These are phyloP conservation scores for Acrossocheilus wenchowensis DNA, from an alignment of 2,797 vertebrate species.

Conservation along the genomic window DNA sequence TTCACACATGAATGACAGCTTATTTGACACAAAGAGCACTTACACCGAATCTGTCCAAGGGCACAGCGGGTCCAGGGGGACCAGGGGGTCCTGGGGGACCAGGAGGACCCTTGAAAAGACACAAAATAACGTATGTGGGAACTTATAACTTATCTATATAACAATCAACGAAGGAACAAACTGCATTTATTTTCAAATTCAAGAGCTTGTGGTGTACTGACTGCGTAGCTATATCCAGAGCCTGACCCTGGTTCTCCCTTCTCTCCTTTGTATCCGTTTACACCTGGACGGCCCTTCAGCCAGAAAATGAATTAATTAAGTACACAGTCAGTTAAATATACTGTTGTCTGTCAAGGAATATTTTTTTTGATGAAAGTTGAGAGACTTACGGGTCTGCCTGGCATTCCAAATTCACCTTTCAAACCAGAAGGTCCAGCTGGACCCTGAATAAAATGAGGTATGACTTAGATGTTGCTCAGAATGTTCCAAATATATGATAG, in stretches of 20 bases:
- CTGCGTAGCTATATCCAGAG: conserved; percentile 73
- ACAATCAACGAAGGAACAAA: neutral
- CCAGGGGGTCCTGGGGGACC: conserved; percentile 84
- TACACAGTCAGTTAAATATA: neutral
- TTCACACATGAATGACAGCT: conserved; percentile 42
- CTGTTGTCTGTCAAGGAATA: neutral
- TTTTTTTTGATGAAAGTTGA: neutral
- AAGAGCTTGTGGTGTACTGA: conserved; percentile 71
- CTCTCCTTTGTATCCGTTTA: conserved; percentile 94
- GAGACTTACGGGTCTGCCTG: conserved; percentile 91
- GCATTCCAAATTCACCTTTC: conserved; percentile 97
- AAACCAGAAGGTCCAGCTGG: conserved; percentile 77
- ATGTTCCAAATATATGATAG: neutral
- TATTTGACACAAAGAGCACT: conserved; percentile 60
- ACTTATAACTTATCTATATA: neutral
- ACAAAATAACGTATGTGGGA: neutral
- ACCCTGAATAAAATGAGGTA: conserved; percentile 68
- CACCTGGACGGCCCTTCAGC: conserved; percentile 90
- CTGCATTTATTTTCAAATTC: neutral
- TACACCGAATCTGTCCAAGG: conserved; percentile 77
- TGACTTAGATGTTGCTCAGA: neutral
- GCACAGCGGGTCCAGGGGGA: conserved; percentile 73
- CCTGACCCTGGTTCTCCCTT: conserved; percentile 83
- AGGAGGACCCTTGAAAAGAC: conserved; percentile 77
- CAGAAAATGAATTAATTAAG: conserved; percentile 27